A percentile compares a stretch with the other conserved stretches of the same genome.
These are phyloP conservation scores for Ciconia boyciana DNA, from an alignment of 2,113 vertebrate species.

Conservation along the genomic window DNA sequence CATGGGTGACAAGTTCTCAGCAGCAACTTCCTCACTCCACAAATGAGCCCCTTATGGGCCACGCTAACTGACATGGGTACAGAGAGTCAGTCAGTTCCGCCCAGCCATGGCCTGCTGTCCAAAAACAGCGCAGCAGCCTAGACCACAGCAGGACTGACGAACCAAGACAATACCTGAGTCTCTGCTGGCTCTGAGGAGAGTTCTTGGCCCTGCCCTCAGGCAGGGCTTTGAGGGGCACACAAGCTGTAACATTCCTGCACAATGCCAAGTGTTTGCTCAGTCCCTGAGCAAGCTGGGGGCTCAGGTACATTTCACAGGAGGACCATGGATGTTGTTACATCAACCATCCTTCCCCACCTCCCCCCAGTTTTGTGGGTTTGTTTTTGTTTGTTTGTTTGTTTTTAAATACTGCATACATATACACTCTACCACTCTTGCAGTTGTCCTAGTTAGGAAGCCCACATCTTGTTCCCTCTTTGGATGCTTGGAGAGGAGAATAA, in stretches of 20 bases:
- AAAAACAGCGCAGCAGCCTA: neutral
- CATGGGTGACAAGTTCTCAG: neutral
- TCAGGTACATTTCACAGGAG: neutral
- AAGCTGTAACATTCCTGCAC: neutral
- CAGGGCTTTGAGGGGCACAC: no score
- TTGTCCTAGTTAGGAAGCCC: slow-evolving; percentile 50
- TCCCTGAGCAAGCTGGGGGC: neutral
- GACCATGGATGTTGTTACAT: neutral
- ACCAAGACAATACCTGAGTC: neutral
- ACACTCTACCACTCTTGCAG: neutral
- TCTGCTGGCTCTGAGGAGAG: neutral
- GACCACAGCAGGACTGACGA: neutral
- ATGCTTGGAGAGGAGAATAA: slow-evolving; percentile 72
- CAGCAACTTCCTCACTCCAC: neutral
- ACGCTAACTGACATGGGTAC: neutral
- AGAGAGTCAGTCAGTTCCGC: neutral
- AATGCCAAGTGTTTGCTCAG: neutral
- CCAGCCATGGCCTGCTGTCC: neutral
- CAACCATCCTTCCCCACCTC: neutral
- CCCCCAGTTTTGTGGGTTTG: no score
- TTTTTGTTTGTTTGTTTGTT: neutral
- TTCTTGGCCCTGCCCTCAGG: neutral
- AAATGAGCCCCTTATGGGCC: neutral
- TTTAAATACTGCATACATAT: neutral
- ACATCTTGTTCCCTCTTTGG: slow-evolving; percentile 52